Base-by-base conservation (phyloP, 2,797 vertebrate species). In the Cynodonichthys magdalenae region DNA sequence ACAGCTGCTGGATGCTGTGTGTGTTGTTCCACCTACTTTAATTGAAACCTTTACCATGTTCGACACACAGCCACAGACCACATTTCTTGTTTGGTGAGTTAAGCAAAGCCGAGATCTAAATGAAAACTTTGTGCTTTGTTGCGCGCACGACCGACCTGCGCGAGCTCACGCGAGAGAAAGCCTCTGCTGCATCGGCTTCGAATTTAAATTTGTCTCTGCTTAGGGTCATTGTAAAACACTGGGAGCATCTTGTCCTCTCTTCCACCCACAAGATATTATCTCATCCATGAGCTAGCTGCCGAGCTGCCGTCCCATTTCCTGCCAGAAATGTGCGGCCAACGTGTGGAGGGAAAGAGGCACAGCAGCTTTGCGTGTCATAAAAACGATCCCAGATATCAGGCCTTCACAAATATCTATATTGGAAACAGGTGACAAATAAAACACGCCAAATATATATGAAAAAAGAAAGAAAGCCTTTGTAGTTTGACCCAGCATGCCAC, bases 351-450 rank as follows among this genome's bases (percentile, higher is more conserved):
- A 79, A 80, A 81, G 84, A 85, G 86, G 73, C 83, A 80, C 84
- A 71, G 87, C 86, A 61, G 81, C 82, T 60, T 84, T 76, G 86
- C 80, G 78, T 90, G 90, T 87, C 86, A 85, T 87, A 87, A 88
- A 63, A 90, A 71, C 47, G 53, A 79, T 70, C 76, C 75, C 79
- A 66, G 77, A 84, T 85, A 84, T 82, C 80, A 79, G 80, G 78
- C 81, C 86, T 86, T 89, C 79, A 86, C 80, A 69, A 36, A 81
- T 82, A 80, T 91, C 88, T 89, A 89, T 92, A 92, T 92, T 92
- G 88, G 76, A 92, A 92, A 85, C 92, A 92, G 90, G 92, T 92
- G 91, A 92, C 91, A 92, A 90, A 91, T 91, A 90, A 90, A 87
- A 87, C 72, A 84, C 36, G 63, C 56, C 8, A 80, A 81, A 88